Conservation (phyloP, 1,140 invertebrate species). For the Galendromus occidentalis region DNA sequence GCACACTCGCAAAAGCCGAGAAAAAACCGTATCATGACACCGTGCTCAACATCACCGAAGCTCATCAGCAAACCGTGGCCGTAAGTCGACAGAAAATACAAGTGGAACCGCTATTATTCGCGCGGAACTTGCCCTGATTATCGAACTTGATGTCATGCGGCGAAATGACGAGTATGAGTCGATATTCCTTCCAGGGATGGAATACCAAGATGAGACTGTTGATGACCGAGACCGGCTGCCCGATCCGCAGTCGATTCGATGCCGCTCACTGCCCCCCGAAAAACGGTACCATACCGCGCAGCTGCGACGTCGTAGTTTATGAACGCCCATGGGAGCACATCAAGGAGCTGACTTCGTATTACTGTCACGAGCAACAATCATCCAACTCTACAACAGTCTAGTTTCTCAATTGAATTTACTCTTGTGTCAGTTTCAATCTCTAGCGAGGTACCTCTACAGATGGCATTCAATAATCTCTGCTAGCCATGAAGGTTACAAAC, state of each 20-base stretch:
- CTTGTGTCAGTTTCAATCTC: too few species aligned
- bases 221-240: not conserved
- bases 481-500: too few species aligned
- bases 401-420: too few species aligned
- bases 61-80: conserved; percentile 6
- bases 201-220: conserved; percentile 6
- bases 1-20: not conserved
- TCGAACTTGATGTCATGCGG: too few species aligned
- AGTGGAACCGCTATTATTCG: not conserved
- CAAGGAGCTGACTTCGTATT: not conserved
- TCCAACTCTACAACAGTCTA: too few species aligned
- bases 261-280: not conserved
- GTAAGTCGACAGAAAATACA: not conserved
- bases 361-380: not conserved
- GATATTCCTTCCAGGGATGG: conserved; percentile 2
- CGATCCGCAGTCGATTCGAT: not conserved
- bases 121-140: not conserved
- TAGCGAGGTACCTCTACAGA: too few species aligned
- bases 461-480: too few species aligned
- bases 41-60: not conserved
- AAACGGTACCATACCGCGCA: not conserved
- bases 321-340: conserved; percentile 6
- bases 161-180: not conserved
- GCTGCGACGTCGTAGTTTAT: not conserved
- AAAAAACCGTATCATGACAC: not conserved